Evolutionary conservation across 1,140 invertebrate species (phyloP), one percentile per base, ranked within the genome.

Genomic region (Drosophila auraria): DNA sequence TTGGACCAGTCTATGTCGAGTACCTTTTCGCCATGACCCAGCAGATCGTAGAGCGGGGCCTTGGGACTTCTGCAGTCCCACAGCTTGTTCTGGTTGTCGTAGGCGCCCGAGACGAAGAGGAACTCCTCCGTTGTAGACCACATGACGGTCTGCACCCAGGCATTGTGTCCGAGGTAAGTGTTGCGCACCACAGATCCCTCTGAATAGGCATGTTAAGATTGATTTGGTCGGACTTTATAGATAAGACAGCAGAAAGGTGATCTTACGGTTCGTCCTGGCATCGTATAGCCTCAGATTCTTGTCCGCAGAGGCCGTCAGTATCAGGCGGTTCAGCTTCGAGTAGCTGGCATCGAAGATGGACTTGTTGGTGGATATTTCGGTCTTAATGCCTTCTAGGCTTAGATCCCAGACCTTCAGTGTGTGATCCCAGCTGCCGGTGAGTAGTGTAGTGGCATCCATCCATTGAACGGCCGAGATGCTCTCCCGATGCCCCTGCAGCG

Each of bases 51-150:
- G 0, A 99, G 94, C 3, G 98, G 97, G 11, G 97, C 97, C 93
- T 97, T 97, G 1, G 98, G 96, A 93, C 98, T 98, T 93, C 98
- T 95, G 5, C 96, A 96, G 92, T 99, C 99, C 99, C 99, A 99
- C 40, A 99, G 93, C 94, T 99, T 99, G 25, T 99, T 95, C 40
- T 96, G 93, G 64, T 96, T 96, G 93, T 99, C 99, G 93, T 99
- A 98, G 15, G 97, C 96, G 5, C 97, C 98, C 12, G 98, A 99
- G 4, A 99, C 94, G 93, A 99, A 99, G 14, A 98, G 94, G 92
- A 98, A 94, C 90, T 98, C 96, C 76, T 97, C 94, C 0, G 94
- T 95, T n/a, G 94, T 95, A 0, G 97, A 98, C 99, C 99, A 99
- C 68, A 95, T 94, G 0, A 99, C 97, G 50, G 95, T 94, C 53